Evolutionary conservation across 2,888 invertebrate species (phyloP).

Genomic region (Hirtodrosophila alboralis): DNA sequence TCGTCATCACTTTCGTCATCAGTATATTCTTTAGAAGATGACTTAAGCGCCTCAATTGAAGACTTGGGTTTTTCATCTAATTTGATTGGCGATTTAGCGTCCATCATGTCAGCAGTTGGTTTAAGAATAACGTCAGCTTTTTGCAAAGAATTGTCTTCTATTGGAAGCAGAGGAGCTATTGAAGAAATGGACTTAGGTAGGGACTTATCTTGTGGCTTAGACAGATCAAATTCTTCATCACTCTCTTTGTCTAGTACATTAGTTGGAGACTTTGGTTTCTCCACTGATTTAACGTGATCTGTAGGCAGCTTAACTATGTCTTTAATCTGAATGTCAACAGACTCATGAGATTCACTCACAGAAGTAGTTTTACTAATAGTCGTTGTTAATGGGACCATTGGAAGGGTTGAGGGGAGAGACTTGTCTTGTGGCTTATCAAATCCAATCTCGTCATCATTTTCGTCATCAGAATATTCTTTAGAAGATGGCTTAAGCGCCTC

Average conservation of each 20-base stretch:
- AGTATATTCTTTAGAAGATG: not conserved
- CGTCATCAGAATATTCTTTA: not conserved
- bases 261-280: constrained; percentile 8
- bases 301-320: not conserved
- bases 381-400: not conserved
- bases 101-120: not conserved
- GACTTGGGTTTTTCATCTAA: constrained; percentile 3
- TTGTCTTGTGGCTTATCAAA: constrained; percentile 3
- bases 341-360: constrained; percentile 1
- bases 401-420: not conserved
- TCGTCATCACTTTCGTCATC: constrained; percentile 4
- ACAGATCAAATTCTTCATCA: not conserved
- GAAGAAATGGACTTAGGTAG: not conserved
- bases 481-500: constrained; percentile 1
- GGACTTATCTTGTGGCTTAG: constrained; percentile 3
- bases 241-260: not conserved
- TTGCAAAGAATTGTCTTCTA: not conserved
- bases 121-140: not conserved
- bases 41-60: not conserved
- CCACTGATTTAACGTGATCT: not conserved
- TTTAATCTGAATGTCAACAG: not conserved
- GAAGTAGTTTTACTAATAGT: not conserved
- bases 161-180: too few relatives aligned
- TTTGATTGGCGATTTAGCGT: constrained; percentile 22
- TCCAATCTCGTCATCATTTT: constrained; percentile 5